A percentile compares a stretch with the other conserved stretches of the same genome.
Conservation (phyloP, 1,140 invertebrate species). For the Drosophila ficusphila region DNA sequence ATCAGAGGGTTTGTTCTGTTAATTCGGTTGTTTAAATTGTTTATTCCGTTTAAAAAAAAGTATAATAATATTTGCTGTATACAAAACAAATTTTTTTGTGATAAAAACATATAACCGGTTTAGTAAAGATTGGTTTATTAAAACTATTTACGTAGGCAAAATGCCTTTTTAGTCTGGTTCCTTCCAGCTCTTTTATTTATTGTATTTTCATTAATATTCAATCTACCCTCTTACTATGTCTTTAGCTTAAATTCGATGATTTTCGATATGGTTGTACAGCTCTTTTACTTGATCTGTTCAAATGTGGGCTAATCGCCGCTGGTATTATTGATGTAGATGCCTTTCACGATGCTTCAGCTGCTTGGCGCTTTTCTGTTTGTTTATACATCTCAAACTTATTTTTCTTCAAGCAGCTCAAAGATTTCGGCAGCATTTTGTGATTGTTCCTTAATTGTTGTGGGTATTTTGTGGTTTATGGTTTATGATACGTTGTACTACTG, state of each 20-base stretch:
- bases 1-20: constrained; percentile 3
- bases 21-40: not conserved
- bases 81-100: too few relatives aligned
- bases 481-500: constrained; percentile 47
- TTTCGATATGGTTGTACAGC: constrained; percentile 35
- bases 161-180: too few relatives aligned
- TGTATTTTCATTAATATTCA: too few relatives aligned
- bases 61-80: not conserved
- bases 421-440: constrained; percentile 58
- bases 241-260: constrained; percentile 14
- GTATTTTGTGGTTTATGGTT: constrained; percentile 65
- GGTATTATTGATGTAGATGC: constrained; percentile 15
- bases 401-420: constrained; percentile 48
- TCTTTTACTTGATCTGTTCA: constrained; percentile 26
- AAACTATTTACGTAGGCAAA: too few relatives aligned
- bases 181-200: too few relatives aligned
- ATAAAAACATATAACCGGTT: too few relatives aligned
- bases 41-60: not conserved
- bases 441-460: constrained; percentile 47
- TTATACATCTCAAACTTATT: constrained; percentile 69
- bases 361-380: constrained; percentile 65
- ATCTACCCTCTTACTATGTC: constrained; percentile 5
- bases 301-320: constrained; percentile 56
- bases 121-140: too few relatives aligned
- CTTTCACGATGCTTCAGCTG: constrained; percentile 27